Base-by-base conservation (phyloP, 2,797 vertebrate genomes). In the Podarcis siculus region DNA sequence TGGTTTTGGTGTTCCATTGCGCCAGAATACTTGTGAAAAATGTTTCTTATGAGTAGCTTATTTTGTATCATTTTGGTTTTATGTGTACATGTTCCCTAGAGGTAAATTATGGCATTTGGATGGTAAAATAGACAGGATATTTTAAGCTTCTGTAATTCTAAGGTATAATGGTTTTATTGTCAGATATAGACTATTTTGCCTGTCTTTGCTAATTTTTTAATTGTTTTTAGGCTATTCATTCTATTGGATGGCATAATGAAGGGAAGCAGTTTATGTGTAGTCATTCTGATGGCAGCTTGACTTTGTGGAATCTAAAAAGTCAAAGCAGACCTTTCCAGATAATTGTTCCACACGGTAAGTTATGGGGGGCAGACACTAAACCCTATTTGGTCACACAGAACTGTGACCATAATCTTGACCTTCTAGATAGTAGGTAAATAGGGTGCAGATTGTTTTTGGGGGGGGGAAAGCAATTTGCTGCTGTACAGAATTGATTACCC, bases 251-350 rank as follows among this genome's bases (percentile, higher is more conserved):
- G 99, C 99, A 99, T 95, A 98, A 99, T 78, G 99, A 99, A 94
- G 99, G 99, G 77, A 98, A 98, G 89, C 98, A 99, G 95, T 99
- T 99, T 95, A 99, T 99, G 98, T 99, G 99, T 96, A 99, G 99
- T 94, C 99, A 99, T 96, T 99, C 99, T 32, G 99, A 99, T 86
- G 99, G 99, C 93, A 99, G 99, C 95, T 96, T 99, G 95, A 98
- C 98, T 13, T 95, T 99, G 83, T 99, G 99, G 99, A 99, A 98
- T 94, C 95, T 98, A 95, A 98, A 98, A 96, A 99, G 98, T 95
- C 98, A 98, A 91, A 97, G 97, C 96, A 98, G 98, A 91, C 99
- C 99, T 87, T 98, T 99, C 97, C 98, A 99, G 97, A 97, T 99
- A 95, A 98, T 98, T 93, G 97, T 99, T 95, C 99, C 99, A 94